Evolutionary conservation across 2,797 vertebrate species (phyloP).

Genomic region (Gila robusta): DNA sequence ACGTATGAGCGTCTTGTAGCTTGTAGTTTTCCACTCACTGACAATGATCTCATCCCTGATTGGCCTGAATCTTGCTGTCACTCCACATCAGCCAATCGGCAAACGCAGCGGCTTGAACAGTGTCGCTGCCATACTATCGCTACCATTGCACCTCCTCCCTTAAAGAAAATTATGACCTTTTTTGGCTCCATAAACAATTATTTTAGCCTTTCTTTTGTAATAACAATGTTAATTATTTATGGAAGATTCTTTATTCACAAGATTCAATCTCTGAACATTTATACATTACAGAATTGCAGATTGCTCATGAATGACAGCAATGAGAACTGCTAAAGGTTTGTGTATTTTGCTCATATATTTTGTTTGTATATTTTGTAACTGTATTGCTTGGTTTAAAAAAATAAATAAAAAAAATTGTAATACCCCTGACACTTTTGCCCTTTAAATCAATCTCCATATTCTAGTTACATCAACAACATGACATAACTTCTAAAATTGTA

Average conservation of each 20-base stretch:
- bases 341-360: not conserved
- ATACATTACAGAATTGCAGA: not conserved
- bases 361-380: not conserved
- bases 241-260: not conserved
- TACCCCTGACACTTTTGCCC: not conserved
- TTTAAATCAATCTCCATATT: not conserved
- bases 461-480: not conserved
- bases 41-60: conserved; percentile 25
- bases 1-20: not conserved
- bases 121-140: not conserved
- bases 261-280: not conserved
- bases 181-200: not conserved
- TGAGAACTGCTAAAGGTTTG: not conserved
- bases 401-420: not conserved
- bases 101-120: not conserved
- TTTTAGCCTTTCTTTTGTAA: not conserved
- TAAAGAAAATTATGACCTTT: not conserved
- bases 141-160: not conserved
- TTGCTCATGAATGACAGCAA: not conserved
- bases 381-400: not conserved
- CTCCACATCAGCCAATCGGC: conserved; percentile 13
- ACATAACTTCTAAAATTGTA: too few species aligned
- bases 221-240: not conserved
- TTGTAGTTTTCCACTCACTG: conserved; percentile 16
- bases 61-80: not conserved